Evolutionary conservation across 2,888 invertebrate species (phyloP).

Genomic region (Limenitis camilla): DNA sequence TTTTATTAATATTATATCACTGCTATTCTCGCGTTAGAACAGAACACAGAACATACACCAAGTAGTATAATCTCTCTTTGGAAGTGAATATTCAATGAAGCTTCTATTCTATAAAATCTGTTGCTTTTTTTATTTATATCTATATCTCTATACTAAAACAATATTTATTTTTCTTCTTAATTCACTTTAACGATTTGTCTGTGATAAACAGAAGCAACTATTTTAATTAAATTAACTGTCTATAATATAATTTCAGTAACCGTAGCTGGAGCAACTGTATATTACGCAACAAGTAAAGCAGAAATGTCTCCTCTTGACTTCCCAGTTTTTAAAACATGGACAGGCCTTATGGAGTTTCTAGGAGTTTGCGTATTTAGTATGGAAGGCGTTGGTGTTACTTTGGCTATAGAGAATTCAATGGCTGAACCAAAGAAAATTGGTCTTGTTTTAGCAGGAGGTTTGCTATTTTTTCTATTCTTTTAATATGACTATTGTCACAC

Average conservation of each 20-base stretch:
- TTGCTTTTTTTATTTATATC: no score
- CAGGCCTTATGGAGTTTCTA: constrained; percentile 48
- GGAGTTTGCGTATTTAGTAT: constrained; percentile 70
- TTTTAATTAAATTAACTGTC: no score
- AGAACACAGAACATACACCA: neutral
- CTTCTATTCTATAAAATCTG: neutral
- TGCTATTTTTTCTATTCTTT: neutral
- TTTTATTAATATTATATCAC: neutral
- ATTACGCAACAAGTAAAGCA: constrained; percentile 28
- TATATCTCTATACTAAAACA: no score
- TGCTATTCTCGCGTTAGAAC: neutral
- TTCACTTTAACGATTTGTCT: no score
- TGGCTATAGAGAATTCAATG: constrained; percentile 49
- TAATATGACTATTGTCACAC: no score
- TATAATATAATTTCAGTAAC: constrained; percentile 31
- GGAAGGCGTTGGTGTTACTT: constrained; percentile 45
- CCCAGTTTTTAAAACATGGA: constrained; percentile 25
- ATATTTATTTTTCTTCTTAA: no score
- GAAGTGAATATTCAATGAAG: neutral
- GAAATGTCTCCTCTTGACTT: constrained; percentile 20
- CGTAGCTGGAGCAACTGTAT: constrained; percentile 32
- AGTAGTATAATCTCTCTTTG: neutral
- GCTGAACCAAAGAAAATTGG: constrained; percentile 36
- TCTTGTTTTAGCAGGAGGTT: constrained; percentile 36
- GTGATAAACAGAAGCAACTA: no score